Base-by-base conservation (phyloP, 2,888 invertebrate species). In the Pseudolycoriella hygida region DNA sequence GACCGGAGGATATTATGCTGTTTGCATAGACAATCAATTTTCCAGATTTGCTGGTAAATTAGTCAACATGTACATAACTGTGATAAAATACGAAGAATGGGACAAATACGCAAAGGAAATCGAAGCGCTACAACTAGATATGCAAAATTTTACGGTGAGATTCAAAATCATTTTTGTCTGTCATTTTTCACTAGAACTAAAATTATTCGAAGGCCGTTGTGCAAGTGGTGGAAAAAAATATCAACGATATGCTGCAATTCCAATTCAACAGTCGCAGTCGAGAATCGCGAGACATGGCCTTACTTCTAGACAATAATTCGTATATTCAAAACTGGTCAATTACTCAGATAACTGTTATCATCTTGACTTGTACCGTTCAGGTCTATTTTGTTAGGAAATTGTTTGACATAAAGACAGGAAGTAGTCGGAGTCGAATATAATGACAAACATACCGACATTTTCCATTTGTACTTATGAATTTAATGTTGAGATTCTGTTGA, bases 21-120 rank as follows among this genome's bases (percentile, higher is more conserved):
- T 92, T 32, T 92, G 92, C 61, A 81, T 92, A 46, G 90, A 92
- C 60, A 92, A 92, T 67, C 89, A 90, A 61, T 89, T 90, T 60
- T 89, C 90, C 1, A 73, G 86, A 57, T 92, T 89, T 67, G 87
- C 89, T 14, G 80, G 81, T 6, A 92, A 92, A 67, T 67, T 92
- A 50, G 83, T 92, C 30, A 90, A 89, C 61, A 68, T 92, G 50
- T 92, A 92, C 57, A 74, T 92, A 47, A 89, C 90, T 0, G 89
- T 92, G 3, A 88, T 90, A 46, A 77, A 88, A 57, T 88, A 89
- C 56, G 90, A 92, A 57, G 79, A 87, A 62, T 94, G 94, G 94
- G 87, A 90, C 56, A 77, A 84, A 57, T 92, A 86, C 56, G 77
- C 88, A 0, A 80, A 87, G 60, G 93, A 94, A 66, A 72, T 93